These are phyloP conservation scores for Oligia strigilis DNA, from an alignment of 2,888 invertebrate genomes.

Conservation along the genomic window DNA sequence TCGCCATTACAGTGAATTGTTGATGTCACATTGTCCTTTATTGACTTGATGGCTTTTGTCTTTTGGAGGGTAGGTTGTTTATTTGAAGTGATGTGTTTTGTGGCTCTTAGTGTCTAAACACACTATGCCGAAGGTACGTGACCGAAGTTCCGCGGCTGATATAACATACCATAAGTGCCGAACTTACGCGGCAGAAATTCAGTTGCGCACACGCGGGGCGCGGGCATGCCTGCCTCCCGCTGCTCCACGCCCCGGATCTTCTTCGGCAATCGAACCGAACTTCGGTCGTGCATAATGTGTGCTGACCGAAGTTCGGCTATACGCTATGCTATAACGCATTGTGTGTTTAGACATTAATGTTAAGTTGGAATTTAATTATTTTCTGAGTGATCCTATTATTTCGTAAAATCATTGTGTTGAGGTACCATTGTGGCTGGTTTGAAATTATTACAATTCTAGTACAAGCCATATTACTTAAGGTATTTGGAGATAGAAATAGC, in stretches of 20 bases:
- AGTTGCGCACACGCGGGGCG: too few species aligned
- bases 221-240: too few species aligned
- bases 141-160: too few species aligned
- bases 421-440: background rate
- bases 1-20: conserved; percentile 65
- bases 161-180: too few species aligned
- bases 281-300: too few species aligned
- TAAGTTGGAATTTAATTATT: background rate
- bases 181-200: too few species aligned
- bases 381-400: background rate
- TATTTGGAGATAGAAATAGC: background rate
- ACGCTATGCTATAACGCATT: too few species aligned
- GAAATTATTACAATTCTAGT: background rate
- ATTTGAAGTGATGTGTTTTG: conserved; percentile 3
- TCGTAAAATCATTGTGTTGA: background rate
- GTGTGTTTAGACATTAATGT: background rate
- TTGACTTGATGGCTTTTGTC: conserved; percentile 46
- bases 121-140: too few species aligned
- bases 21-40: conserved; percentile 65
- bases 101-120: background rate
- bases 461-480: background rate
- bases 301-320: too few species aligned
- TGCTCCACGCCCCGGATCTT: too few species aligned
- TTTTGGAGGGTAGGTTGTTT: conserved; percentile 14
- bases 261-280: too few species aligned